phyloP scores from a whole-genome alignment of 2,113 vertebrate genomes.

The Saguinus midas region DNA sequence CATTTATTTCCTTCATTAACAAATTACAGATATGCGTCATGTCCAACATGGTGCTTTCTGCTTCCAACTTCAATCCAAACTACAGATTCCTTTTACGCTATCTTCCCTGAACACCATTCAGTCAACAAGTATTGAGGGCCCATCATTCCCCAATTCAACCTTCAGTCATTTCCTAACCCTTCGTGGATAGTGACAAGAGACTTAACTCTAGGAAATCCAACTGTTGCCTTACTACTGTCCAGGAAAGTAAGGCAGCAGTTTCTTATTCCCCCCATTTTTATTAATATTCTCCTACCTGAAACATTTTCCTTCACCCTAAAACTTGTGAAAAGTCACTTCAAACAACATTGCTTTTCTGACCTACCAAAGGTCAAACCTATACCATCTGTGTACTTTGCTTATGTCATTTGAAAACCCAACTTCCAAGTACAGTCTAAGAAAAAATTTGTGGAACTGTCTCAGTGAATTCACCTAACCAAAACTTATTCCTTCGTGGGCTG shows the following conservation, averaged over 20 bases:
- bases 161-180: not conserved
- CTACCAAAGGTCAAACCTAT: not conserved
- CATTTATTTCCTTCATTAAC: not conserved
- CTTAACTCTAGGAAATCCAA: not conserved
- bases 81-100: not conserved
- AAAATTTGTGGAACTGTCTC: not conserved
- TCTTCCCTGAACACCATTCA: not conserved
- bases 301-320: not conserved
- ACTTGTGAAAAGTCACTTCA: conserved; percentile 5
- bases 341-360: not conserved
- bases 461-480: not conserved
- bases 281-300: not conserved
- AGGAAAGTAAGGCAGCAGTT: not conserved
- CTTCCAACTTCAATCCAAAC: not conserved
- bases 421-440: not conserved
- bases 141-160: not conserved
- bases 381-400: not conserved
- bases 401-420: not conserved
- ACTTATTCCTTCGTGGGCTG: not conserved
- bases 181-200: not conserved
- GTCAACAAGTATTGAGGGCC: not conserved
- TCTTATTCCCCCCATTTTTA: not conserved
- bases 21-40: not conserved
- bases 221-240: not conserved
- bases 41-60: not conserved